Percentiles rank a stretch among this genome's conserved stretches.
These are phyloP conservation scores for Bellardia pandia DNA, from an alignment of 2,888 invertebrate species.

Conservation along the genomic window DNA sequence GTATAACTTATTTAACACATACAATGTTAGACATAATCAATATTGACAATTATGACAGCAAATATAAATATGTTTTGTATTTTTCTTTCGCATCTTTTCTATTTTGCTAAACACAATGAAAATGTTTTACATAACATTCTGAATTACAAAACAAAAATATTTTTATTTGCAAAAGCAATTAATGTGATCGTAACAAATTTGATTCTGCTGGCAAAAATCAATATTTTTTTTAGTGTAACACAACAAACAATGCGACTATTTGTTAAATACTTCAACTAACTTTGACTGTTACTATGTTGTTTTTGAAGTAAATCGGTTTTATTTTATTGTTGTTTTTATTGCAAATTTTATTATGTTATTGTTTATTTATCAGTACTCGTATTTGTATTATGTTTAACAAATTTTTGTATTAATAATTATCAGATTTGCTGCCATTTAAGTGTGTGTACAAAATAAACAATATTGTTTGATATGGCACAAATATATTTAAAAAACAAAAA, in stretches of 20 bases:
- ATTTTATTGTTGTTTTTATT: not conserved
- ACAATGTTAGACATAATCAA: not conserved
- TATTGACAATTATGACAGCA: conserved; percentile 31
- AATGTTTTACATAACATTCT: conserved; percentile 36
- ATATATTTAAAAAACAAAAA: not conserved
- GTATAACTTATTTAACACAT: not conserved
- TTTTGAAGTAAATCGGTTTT: conserved; percentile 22
- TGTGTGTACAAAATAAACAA: conserved; percentile 16
- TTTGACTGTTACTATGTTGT: conserved; percentile 48
- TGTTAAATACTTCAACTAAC: not conserved
- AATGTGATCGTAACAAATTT: conserved; percentile 20
- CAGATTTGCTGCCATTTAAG: conserved; percentile 44
- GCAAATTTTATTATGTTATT: not conserved
- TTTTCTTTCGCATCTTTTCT: not conserved
- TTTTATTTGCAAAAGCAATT: conserved; percentile 47
- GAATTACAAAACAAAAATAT: conserved; percentile 45
- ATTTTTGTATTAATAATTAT: conserved; percentile 39
- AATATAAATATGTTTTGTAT: conserved; percentile 7
- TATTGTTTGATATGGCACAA: conserved; percentile 1
- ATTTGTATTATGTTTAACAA: conserved; percentile 20
- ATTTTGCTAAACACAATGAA: not conserved
- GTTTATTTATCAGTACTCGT: conserved; percentile 37
- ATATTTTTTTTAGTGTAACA: conserved; percentile 35
- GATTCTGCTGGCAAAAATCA: conserved; percentile 21
- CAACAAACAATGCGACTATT: conserved; percentile 31